A percentile compares a stretch with the other conserved stretches of the same genome.
Conservation (phyloP, 2,113 vertebrate genomes). For the Anthoscopus minutus region DNA sequence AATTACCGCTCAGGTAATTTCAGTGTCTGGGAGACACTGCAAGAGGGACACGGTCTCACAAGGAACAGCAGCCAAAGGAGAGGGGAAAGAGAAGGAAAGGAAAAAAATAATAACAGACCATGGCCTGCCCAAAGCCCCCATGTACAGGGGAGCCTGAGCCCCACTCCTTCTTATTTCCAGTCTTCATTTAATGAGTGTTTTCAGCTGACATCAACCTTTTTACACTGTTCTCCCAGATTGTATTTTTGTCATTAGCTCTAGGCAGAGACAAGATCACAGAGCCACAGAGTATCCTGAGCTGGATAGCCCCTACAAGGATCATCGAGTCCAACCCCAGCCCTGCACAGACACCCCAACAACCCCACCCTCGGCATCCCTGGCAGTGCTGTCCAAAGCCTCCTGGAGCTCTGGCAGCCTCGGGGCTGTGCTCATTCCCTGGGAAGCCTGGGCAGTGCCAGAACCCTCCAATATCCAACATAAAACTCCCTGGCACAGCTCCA, state of each 20-base stretch:
- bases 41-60: background rate
- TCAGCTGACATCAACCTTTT: background rate
- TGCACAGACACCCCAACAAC: background rate
- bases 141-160: background rate
- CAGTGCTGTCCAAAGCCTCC: accelerated
- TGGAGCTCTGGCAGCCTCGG: background rate
- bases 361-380: background rate
- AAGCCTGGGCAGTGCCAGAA: background rate
- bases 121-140: background rate
- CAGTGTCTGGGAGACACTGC: background rate
- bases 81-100: background rate
- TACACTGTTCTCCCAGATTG: background rate
- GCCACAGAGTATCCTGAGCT: background rate
- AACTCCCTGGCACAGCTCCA: background rate
- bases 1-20: background rate
- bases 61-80: background rate
- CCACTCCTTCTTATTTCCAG: background rate
- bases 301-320: accelerated
- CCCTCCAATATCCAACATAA: background rate
- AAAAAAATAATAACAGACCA: background rate
- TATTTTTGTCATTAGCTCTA: background rate
- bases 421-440: background rate
- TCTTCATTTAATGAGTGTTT: background rate
- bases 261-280: background rate
- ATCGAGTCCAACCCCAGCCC: accelerated